Evolutionary conservation across 1,140 invertebrate species (phyloP), one percentile per base, ranked within the genome.

Genomic region (Nomia melanderi): DNA sequence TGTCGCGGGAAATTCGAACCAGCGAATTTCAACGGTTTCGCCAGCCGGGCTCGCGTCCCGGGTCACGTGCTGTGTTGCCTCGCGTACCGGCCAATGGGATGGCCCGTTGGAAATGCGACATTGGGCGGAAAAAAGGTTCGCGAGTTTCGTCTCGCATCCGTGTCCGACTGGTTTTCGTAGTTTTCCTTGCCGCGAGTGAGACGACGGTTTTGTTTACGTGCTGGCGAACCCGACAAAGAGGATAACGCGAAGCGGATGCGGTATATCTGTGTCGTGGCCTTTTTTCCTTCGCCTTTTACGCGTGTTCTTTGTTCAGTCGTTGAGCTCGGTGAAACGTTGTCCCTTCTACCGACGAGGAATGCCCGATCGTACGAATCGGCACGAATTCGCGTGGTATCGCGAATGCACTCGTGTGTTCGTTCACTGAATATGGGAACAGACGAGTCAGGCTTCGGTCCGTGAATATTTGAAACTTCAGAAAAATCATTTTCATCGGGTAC

Each of bases 171-270:
- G 39, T 76, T 76, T 17, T 36, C 20, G 0, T 2, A 12, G 11
- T 57, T 66, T 57, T 59, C 17, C 11, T 67, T n/a, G 3, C 0
- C 4, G n/a, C 6, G 39, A 29, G 17, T 17, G 23, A 47, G 23
- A 36, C 29, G 36, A 29, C 47, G 3, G 7, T 56, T 65, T 59
- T 67, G 31, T 67, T 75, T 59, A 11, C 53, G 44, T 11, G 1
- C 23, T 8, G 12, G 3, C 14, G 50, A 36, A 20, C 47, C 8
- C 8, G 20, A n/a, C 47, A 50, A n/a, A n/a, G 20, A n/a, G 20
- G n/a, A 44, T 59, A 57, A 67, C 59, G 41, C 12, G 59, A 53
- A 54, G 9, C 6, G 20, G 14, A 3, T 5, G 23, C n/a, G 14
- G 17, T 25, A 2, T 4, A 17, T 57, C 6, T 44, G 6, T 20